A percentile compares a stretch with the other conserved stretches of the same genome.
phyloP scores from a whole-genome alignment of 1,140 invertebrate genomes.

The Pseudomyrmex pallidus region DNA sequence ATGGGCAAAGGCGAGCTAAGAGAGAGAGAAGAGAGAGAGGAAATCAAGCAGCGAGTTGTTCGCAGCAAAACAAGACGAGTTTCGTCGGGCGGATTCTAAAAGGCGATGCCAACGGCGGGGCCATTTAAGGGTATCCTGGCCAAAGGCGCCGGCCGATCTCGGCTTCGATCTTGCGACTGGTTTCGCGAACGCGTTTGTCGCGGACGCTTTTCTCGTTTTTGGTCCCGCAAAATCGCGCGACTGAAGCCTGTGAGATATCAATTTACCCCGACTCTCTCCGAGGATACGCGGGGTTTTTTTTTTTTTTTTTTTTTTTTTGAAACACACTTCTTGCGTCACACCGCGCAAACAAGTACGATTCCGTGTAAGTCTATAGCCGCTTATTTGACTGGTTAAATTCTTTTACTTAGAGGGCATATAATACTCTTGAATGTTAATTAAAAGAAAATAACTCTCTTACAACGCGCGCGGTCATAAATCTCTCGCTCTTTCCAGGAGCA shows the following conservation, averaged over 20 bases:
- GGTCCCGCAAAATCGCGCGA: constrained; percentile 58
- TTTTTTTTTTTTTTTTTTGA: background rate
- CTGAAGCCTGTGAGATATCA: constrained; percentile 20
- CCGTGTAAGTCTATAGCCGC: too few species aligned
- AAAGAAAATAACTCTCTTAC: constrained; percentile 56
- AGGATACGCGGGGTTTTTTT: background rate
- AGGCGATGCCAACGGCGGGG: constrained; percentile 77
- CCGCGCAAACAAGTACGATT: too few species aligned
- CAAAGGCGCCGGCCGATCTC: constrained; percentile 75
- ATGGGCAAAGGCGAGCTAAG: background rate
- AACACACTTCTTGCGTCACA: too few species aligned
- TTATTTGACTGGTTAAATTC: constrained; percentile 4
- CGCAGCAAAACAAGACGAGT: constrained; percentile 66
- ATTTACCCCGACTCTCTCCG: background rate
- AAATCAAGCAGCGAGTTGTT: constrained; percentile 38
- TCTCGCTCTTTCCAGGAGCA: constrained; percentile 23
- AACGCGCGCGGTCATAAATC: constrained; percentile 49
- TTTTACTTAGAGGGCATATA: background rate
- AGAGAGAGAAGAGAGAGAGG: constrained; percentile 49
- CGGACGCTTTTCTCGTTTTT: constrained; percentile 62
- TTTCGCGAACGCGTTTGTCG: constrained; percentile 76
- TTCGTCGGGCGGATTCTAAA: constrained; percentile 76
- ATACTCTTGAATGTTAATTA: constrained; percentile 45
- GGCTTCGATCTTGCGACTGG: constrained; percentile 79
- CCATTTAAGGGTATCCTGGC: constrained; percentile 82